These are phyloP conservation scores for Musca domestica DNA, from an alignment of 1,140 invertebrate genomes.

Conservation along the genomic window DNA sequence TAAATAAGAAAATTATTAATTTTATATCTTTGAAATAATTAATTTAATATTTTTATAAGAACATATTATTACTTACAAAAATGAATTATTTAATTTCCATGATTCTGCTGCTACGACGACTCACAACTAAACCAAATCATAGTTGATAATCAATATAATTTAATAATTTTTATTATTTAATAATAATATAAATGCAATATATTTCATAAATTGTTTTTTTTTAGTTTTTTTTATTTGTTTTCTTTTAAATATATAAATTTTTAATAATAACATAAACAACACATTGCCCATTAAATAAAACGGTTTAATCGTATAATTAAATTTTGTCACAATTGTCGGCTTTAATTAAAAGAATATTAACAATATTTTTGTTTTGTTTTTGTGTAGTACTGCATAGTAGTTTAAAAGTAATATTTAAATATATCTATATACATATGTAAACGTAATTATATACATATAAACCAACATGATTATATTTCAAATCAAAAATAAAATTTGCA, in stretches of 20 bases:
- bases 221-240: background rate
- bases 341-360: slow-evolving; percentile 8
- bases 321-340: slow-evolving; percentile 9
- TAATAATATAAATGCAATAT: background rate
- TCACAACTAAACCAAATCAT: slow-evolving; percentile 19
- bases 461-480: slow-evolving; percentile 7
- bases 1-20: no score
- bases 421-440: background rate
- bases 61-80: no score
- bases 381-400: slow-evolving; percentile 12
- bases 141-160: background rate
- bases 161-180: slow-evolving; percentile 1
- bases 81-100: no score
- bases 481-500: slow-evolving; percentile 1
- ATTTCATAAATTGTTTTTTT: background rate
- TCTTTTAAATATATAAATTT: slow-evolving; percentile 2
- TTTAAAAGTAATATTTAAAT: background rate
- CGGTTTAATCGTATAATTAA: no score
- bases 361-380: background rate
- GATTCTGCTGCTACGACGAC: background rate
- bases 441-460: background rate
- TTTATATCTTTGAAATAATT: no score
- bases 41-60: no score
- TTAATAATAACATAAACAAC: background rate
- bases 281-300: no score